Percentiles rank a stretch among this genome's conserved stretches.
Conservation (phyloP, 1,140 invertebrate genomes). For the Nasonia vitripennis region DNA sequence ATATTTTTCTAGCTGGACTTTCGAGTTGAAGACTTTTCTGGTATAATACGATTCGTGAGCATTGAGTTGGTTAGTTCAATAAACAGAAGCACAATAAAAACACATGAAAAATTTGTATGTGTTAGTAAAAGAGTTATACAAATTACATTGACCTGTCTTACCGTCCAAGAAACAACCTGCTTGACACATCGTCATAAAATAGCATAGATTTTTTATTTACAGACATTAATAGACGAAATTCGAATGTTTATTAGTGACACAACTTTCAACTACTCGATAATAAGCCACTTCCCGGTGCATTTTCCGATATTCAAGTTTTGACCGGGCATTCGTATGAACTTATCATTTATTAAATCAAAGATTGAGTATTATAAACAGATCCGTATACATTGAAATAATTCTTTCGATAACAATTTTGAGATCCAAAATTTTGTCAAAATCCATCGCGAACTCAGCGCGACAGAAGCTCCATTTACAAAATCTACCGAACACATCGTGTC, state of each 20-base stretch:
- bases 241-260: background rate
- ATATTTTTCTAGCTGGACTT: background rate
- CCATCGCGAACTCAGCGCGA: background rate
- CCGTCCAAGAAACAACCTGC: background rate
- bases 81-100: conserved; percentile 1
- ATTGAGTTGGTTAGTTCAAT: background rate
- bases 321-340: background rate
- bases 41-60: background rate
- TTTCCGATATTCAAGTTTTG: background rate
- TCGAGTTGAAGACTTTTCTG: background rate
- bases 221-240: background rate
- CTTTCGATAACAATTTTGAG: no score
- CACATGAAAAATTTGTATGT: background rate
- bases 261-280: background rate
- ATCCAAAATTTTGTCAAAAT: conserved; percentile 4
- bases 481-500: background rate
- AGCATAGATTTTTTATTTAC: conserved; percentile 2
- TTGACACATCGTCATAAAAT: background rate
- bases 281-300: background rate
- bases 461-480: background rate
- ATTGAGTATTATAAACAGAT: background rate
- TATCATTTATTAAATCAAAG: background rate
- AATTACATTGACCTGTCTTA: background rate
- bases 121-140: background rate
- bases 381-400: no score